These are phyloP conservation scores for Eretmocerus hayati DNA, from an alignment of 2,888 invertebrate species.

Conservation along the genomic window DNA sequence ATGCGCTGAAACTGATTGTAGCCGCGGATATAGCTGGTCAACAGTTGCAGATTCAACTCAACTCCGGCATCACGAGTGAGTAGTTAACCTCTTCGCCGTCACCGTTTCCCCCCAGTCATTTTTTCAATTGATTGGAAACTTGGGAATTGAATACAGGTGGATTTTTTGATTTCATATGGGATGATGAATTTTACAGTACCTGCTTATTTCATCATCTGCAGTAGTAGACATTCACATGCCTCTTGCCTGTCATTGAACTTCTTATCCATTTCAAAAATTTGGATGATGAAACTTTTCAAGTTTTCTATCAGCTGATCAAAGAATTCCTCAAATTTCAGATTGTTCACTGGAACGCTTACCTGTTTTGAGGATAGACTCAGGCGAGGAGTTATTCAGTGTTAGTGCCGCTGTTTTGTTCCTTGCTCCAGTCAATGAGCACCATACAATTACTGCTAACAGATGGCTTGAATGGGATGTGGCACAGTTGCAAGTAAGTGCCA, in stretches of 20 bases:
- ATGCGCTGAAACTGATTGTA: slow-evolving; percentile 66
- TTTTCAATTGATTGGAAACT: no score
- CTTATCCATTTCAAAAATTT: no score
- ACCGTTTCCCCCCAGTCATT: no score
- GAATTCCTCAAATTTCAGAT: no score
- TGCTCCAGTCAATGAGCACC: slow-evolving; percentile 48
- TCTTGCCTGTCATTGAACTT: no score
- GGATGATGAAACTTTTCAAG: no score
- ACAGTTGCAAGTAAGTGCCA: slow-evolving; percentile 43
- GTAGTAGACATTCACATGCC: no score
- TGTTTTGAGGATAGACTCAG: slow-evolving; percentile 57
- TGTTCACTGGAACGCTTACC: slow-evolving; percentile 56
- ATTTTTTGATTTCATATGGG: no score
- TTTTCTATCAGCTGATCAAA: no score
- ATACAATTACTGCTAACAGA: slow-evolving; percentile 34
- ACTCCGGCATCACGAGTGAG: slow-evolving; percentile 58
- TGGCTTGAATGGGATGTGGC: slow-evolving; percentile 48
- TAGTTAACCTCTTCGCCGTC: slow-evolving; percentile 16
- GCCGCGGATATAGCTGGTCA: slow-evolving; percentile 59
- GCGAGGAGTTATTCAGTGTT: slow-evolving; percentile 61
- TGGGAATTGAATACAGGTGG: no score
- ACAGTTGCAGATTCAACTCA: slow-evolving; percentile 53
- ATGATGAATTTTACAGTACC: no score
- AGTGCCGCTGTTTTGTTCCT: slow-evolving; percentile 65
- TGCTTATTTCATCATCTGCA: no score